phyloP scores from a whole-genome alignment of 2,888 invertebrate species.

The Rhaphigaster nebulosa region DNA sequence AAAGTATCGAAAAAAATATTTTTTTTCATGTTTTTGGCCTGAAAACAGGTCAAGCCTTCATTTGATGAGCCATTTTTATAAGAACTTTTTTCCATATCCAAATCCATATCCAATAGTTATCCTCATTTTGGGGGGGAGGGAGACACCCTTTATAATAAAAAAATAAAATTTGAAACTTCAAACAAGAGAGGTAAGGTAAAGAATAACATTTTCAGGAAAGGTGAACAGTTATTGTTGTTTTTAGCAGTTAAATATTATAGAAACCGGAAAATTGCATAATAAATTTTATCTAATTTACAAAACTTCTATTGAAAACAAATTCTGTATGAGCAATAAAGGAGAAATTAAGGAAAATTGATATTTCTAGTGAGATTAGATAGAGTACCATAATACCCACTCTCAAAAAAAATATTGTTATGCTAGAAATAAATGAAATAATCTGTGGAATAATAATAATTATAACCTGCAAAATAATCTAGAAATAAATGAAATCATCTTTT shows the following conservation, averaged over 20 bases:
- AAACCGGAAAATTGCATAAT: not conserved
- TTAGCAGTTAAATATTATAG: not conserved
- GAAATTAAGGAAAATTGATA: not conserved
- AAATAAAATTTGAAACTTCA: no score
- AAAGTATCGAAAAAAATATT: no score
- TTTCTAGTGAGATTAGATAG: not conserved
- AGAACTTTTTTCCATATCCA: no score
- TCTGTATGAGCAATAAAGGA: not conserved
- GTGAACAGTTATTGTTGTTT: not conserved
- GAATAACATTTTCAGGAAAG: not conserved
- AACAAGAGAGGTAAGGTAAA: no score
- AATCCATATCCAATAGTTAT: no score
- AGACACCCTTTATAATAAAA: no score
- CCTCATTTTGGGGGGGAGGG: no score
- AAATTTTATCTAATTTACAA: not conserved
- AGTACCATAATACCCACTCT: not conserved
- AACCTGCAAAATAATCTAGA: no score
- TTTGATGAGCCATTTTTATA: no score
- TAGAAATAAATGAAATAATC: not conserved
- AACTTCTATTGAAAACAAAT: not conserved
- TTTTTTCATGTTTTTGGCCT: no score
- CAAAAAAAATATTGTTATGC: not conserved
- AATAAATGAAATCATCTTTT: not conserved
- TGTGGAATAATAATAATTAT: no score
- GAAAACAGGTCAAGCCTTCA: no score